A percentile compares a stretch with the other conserved stretches of the same genome.
Conservation (phyloP, 2,113 vertebrate genomes). For the Anarrhichthys ocellatus region DNA sequence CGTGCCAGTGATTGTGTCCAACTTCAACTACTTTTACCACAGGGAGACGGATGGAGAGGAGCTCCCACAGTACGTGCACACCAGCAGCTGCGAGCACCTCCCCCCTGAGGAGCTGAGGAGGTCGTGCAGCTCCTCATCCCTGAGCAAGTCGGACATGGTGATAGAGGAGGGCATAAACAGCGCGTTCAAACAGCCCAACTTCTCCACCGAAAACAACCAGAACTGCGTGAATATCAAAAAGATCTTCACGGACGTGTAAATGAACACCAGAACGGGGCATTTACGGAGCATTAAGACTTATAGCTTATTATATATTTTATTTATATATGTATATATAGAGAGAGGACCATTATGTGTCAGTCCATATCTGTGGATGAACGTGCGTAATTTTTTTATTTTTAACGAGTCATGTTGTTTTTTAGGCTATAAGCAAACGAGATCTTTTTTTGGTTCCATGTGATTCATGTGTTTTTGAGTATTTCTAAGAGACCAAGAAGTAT, state of each 20-base stretch:
- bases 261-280: conserved; percentile 2
- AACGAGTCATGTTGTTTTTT: conserved; percentile 32
- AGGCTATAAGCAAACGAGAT: neutral
- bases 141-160: conserved; percentile 95
- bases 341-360: conserved; percentile 61
- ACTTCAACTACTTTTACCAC: conserved; percentile 99
- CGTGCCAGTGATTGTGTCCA: conserved; percentile 97
- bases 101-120: conserved; percentile 90
- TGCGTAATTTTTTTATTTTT: conserved; percentile 47
- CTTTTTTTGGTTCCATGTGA: neutral
- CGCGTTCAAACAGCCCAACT: conserved; percentile 90
- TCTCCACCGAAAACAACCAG: conserved; percentile 92
- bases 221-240: conserved; percentile 96
- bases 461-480: conserved; percentile 17
- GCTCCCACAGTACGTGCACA: conserved; percentile 90
- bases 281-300: conserved; percentile 51
- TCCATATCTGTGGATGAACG: conserved; percentile 72
- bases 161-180: conserved; percentile 92
- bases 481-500: conserved; percentile 23
- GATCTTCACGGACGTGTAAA: conserved; percentile 97
- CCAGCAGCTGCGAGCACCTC: conserved; percentile 92
- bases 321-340: conserved; percentile 49
- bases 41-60: conserved; percentile 97
- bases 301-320: conserved; percentile 16
- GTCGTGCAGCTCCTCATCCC: conserved; percentile 91